Percentiles rank a stretch among this genome's conserved stretches.
These are phyloP conservation scores for Mesodorylaimus sp. DNA, from an alignment of 2,888 invertebrate genomes.

Conservation along the genomic window DNA sequence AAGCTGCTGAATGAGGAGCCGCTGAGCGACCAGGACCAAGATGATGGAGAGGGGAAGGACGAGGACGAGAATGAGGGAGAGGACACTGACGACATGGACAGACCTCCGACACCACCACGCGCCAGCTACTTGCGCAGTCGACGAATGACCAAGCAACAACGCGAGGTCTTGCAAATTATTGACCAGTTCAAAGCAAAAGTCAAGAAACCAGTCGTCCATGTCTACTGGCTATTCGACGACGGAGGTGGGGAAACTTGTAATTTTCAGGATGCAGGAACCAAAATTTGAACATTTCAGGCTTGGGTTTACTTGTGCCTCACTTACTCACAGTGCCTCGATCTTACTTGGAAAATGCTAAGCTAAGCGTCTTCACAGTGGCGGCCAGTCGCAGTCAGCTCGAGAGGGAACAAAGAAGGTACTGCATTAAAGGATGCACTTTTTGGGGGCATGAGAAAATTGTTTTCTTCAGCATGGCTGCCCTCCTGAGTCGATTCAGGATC, in stretches of 20 bases:
- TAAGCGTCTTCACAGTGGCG: conserved; percentile 27
- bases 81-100: too few species aligned
- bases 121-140: not conserved
- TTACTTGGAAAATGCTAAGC: conserved; percentile 23
- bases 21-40: too few species aligned
- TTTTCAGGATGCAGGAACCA: too few species aligned
- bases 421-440: too few species aligned
- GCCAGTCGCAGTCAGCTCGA: conserved; percentile 22
- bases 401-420: conserved; percentile 20
- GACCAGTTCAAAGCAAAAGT: conserved; percentile 24
- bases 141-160: conserved; percentile 13
- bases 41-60: too few species aligned
- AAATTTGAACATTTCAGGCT: too few species aligned
- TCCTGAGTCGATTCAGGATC: conserved; percentile 86
- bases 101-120: not conserved
- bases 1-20: too few species aligned
- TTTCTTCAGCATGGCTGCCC: conserved; percentile 54
- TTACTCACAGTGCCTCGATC: conserved; percentile 24
- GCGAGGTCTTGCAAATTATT: conserved; percentile 22
- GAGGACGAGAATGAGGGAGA: too few species aligned
- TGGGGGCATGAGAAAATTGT: not conserved
- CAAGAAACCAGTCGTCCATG: conserved; percentile 32
- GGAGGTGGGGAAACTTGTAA: too few species aligned
- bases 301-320: conserved; percentile 26
- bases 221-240: conserved; percentile 96